Base-by-base conservation (phyloP, 35 echinoderm and acorn worm genomes). In the Ophioderma brevispina region DNA sequence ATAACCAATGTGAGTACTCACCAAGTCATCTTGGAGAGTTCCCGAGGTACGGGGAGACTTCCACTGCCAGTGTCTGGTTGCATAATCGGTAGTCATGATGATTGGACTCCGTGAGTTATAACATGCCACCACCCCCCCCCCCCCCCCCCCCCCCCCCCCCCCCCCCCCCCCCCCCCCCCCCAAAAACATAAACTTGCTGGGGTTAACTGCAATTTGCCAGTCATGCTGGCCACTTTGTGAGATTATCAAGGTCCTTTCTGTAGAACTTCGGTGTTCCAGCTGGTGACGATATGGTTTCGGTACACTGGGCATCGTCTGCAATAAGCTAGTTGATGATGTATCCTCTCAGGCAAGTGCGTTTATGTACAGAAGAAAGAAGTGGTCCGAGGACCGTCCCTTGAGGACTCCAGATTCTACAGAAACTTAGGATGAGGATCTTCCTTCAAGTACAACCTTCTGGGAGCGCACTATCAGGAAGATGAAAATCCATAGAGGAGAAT, bases 321-420 rank as follows among this genome's bases (percentile, higher is more conserved):
- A 86, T 21, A 86, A 56, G 25, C 50, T 17, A 56, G 84, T 37
- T 86, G 84, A 56, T 75, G 84, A 86, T 86, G 84, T 33, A 6
- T 50, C 25, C 38, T 84, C 25, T 31, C 50, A 6, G 13, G 81
- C 38, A 18, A 84, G 31, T 13, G 43, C 81, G 81, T 84, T 84
- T 41, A 84, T 84, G 52, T 86, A 86, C 52, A 86, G 52, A 76
- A 86, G 84, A 56, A 86, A 86, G 33, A 86, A 86, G 55, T 25
- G 84, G 84, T 64, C 50, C 64, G 10, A 86, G 84, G 37, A 86
- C 84, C 31, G 84, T 86, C 31, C 84, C 84, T 36, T 83, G 81
- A 10, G 84, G 84, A 86, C 50, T 75, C 84, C 49, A 36, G 84
- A 86, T 50, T 86, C 55, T 18, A 75, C 84, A 33, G 84, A 17